Base-by-base conservation (phyloP, 2,113 vertebrate species). In the Sialia sialis region DNA sequence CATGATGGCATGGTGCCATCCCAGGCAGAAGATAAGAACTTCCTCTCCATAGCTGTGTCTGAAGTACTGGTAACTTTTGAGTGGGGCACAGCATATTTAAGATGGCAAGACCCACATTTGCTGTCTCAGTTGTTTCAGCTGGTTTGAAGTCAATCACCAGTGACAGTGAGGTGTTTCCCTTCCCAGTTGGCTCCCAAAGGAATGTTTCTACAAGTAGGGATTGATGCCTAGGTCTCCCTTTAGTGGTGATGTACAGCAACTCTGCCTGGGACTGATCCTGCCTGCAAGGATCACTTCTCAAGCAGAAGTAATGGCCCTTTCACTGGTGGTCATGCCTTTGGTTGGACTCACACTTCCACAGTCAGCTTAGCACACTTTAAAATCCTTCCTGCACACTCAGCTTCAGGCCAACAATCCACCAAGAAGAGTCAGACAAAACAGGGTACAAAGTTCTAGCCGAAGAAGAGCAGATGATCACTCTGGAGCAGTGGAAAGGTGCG, bases 161-260 rank as follows among this genome's bases (percentile, higher is more conserved):
- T 0, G 1, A 38, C 27, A 13, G 25, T 29, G 75, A 63, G 36
- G 52, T 32, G 25, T 87, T 92, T 78, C 27, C 44, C 7, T 69
- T 27, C 73, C 41, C n/a, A 49, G 43, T 1, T 5, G 11, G 29
- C 68, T 92, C 15, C 48, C 34, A 60, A 49, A 54, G 19, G 58
- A 94, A 15, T 0, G 2, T 25, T 30, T 85, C 30, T 46, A 26
- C 19, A 25, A 46, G 46, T 6, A 81, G 43, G 16, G 38, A 46
- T n/a, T 54, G 48, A 38, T 66, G 54, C 21, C 51, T 76, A 38
- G 46, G 13, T 87, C 84, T 91, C 84, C 74, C 74, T 89, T 92
- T 51, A 89, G 84, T 67, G 89, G 80, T 56, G n/a, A 63, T 12
- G 7, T 70, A 34, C 30, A 81, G 56, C 38, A 77, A 6, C 39